Conservation (phyloP, 2,888 invertebrate species). For the Cantharis nigra region DNA sequence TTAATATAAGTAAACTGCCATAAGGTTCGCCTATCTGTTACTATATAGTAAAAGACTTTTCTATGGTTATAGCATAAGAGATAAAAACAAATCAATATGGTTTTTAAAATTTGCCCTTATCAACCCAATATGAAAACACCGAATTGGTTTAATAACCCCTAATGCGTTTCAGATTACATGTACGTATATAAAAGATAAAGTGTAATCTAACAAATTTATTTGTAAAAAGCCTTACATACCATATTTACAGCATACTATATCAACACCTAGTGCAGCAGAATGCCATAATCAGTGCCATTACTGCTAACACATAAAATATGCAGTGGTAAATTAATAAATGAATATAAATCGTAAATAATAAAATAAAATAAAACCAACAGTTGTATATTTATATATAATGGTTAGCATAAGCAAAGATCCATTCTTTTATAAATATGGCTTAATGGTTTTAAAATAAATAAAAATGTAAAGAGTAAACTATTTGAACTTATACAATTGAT, state of each 20-base stretch:
- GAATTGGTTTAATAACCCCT: no score
- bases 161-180: no score
- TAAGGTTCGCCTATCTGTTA: no score
- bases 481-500: neutral
- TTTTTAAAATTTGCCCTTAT: neutral
- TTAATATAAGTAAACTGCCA: no score
- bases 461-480: neutral
- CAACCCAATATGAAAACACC: no score
- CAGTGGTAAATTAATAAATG: constrained; percentile 7
- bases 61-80: no score
- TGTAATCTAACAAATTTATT: constrained; percentile 50
- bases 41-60: no score
- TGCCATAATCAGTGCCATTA: constrained; percentile 28
- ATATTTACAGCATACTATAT: constrained; percentile 51
- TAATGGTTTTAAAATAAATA: neutral
- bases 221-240: constrained; percentile 57
- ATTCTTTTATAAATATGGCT: neutral
- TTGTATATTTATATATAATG: neutral
- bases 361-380: neutral
- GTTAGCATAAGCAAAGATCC: neutral
- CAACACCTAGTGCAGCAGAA: constrained; percentile 34
- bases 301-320: constrained; percentile 24
- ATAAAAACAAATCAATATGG: no score
- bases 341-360: neutral
- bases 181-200: neutral